These are phyloP conservation scores for Mus musculus DNA, from an alignment of 2,113 vertebrate species.

Conservation along the genomic window GRCm39 chr2:162787501-162788000, in stretches of 20 bases:
- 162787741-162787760: conserved; percentile 46
- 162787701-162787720: neutral
- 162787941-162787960: neutral
- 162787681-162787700: neutral
- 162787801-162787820: neutral
- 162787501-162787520: no score
- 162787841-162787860: neutral
- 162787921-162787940: neutral
- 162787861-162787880: neutral
- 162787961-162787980: neutral
- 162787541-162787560: neutral
- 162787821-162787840: neutral
- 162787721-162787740: neutral
- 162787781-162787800: neutral
- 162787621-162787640: neutral
- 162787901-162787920: conserved; percentile 48
- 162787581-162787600: no score
- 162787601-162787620: no score
- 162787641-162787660: neutral
- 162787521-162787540: neutral
- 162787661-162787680: neutral
- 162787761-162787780: conserved; percentile 50
- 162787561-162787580: neutral
- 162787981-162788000: neutral
- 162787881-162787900: conserved; percentile 23